Conservation (phyloP, 2,888 invertebrate species). For the Plemyria rubiginata region DNA sequence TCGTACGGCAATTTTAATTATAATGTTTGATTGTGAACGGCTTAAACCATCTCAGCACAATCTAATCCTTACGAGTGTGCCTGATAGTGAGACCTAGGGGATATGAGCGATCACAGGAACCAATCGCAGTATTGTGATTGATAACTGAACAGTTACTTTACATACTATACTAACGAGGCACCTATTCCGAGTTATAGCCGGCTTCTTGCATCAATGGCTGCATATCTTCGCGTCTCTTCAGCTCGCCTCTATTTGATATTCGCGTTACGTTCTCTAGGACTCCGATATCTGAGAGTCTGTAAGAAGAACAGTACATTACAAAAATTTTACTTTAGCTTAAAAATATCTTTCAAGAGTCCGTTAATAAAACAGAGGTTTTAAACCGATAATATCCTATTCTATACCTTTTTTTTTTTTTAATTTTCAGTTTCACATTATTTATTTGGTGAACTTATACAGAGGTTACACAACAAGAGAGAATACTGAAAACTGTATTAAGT, state of each 20-base stretch:
- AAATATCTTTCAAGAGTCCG: too few species aligned
- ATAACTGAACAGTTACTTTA: neutral
- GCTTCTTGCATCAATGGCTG: slow-evolving; percentile 78
- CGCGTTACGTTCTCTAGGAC: slow-evolving; percentile 71
- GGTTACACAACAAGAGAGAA: too few species aligned
- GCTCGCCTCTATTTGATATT: slow-evolving; percentile 63
- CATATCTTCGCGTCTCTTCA: slow-evolving; percentile 69
- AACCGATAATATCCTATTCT: too few species aligned
- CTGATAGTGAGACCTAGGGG: neutral
- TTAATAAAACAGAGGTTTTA: too few species aligned
- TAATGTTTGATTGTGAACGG: too few species aligned
- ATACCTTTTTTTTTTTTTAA: too few species aligned
- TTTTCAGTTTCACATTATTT: too few species aligned
- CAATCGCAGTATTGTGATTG: neutral
- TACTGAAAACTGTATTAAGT: too few species aligned
- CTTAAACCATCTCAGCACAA: too few species aligned
- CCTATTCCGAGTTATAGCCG: slow-evolving; percentile 59
- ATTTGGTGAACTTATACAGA: too few species aligned
- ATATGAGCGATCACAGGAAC: neutral
- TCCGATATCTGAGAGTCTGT: slow-evolving; percentile 76
- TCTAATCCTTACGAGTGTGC: neutral
- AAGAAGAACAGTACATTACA: neutral
- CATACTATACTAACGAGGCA: neutral
- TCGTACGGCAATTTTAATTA: too few species aligned
- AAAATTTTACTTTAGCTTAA: too few species aligned